Percentiles rank a stretch among this genome's conserved stretches.
phyloP scores from a whole-genome alignment of 64 coral and sea anemone genomes.

The Anthopleura sola region DNA sequence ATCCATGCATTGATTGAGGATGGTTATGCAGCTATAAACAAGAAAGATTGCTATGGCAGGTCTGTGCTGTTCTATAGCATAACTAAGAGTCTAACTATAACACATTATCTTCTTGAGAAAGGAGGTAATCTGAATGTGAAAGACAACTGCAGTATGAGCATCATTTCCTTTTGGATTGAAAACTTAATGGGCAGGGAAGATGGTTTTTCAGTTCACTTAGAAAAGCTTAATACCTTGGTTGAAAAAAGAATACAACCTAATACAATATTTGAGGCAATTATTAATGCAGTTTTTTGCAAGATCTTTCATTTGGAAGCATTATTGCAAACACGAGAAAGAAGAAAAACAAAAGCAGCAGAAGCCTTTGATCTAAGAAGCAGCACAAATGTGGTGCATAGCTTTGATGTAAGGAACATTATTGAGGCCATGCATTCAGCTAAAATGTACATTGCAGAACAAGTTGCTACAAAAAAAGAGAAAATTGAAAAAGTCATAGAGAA shows the following conservation, averaged over 20 bases:
- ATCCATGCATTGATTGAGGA: background rate
- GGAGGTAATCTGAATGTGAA: constrained; percentile 4
- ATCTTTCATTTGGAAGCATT: background rate
- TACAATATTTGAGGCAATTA: background rate
- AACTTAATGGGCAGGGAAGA: background rate
- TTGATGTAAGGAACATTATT: no score
- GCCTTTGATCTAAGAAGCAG: no score
- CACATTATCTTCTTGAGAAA: background rate
- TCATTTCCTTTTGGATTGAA: background rate
- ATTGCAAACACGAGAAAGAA: no score
- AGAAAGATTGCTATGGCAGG: background rate
- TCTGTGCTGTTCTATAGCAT: background rate
- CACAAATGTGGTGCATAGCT: no score
- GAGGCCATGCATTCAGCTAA: background rate
- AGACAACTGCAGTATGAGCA: background rate
- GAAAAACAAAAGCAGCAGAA: no score
- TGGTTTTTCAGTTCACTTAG: no score
- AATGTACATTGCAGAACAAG: background rate
- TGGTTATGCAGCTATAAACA: background rate
- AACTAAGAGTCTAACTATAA: no score
- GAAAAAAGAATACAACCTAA: background rate
- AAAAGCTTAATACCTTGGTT: background rate
- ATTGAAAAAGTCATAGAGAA: background rate
- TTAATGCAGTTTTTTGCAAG: background rate
- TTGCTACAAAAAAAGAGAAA: background rate